Conservation (phyloP, 2,113 vertebrate species). For the Entelurus aequoreus region DNA sequence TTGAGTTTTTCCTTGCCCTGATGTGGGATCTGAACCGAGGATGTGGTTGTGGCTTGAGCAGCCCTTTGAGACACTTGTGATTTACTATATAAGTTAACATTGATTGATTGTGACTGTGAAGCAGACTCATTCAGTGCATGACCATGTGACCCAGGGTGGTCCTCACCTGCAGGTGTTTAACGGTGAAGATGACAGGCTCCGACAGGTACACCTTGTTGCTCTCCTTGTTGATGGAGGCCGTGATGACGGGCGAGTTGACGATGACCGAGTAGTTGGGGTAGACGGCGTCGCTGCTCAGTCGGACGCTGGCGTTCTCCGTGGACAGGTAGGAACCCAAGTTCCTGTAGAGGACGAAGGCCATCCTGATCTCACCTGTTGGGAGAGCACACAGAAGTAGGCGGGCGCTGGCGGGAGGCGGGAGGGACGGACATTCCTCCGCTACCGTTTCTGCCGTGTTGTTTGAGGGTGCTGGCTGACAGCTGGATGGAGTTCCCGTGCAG, state of each 20-base stretch:
- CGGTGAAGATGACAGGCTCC: slow-evolving; percentile 93
- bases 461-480: slow-evolving; percentile 93
- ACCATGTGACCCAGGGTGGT: no score
- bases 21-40: no score
- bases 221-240: slow-evolving; percentile 96
- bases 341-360: slow-evolving; percentile 94
- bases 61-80: no score
- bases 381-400: slow-evolving; percentile 5
- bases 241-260: slow-evolving; percentile 96
- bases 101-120: no score
- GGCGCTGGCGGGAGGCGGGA: background rate
- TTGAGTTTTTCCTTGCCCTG: no score
- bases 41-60: no score
- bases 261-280: slow-evolving; percentile 95
- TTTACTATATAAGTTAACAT: no score
- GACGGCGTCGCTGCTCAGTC: slow-evolving; percentile 84
- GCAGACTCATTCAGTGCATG: no score
- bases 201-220: slow-evolving; percentile 96
- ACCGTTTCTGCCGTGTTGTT: slow-evolving; percentile 95
- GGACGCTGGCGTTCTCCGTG: slow-evolving; percentile 94
- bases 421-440: slow-evolving; percentile 46
- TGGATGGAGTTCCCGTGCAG: slow-evolving; percentile 88
- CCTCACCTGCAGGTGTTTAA: slow-evolving; percentile 92
- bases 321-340: slow-evolving; percentile 92
- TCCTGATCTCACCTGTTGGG: slow-evolving; percentile 88